These are phyloP conservation scores for Mellivora capensis DNA, from an alignment of 2,113 vertebrate genomes.

Conservation along the genomic window DNA sequence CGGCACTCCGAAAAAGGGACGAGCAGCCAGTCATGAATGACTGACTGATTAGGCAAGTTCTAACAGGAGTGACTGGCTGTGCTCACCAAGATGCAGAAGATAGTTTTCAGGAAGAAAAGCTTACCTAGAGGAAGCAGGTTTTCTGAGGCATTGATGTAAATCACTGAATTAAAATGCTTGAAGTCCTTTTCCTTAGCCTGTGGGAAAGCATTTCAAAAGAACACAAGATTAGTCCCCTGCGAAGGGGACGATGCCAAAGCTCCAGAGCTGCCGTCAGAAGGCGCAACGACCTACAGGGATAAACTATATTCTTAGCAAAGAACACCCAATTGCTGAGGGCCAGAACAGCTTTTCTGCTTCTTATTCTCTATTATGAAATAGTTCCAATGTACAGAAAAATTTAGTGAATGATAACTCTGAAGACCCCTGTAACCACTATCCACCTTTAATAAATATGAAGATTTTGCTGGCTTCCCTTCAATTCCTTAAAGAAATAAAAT, in stretches of 20 bases:
- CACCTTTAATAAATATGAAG: neutral
- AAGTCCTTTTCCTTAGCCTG: slow-evolving; percentile 89
- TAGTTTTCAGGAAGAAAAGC: neutral
- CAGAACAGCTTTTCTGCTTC: neutral
- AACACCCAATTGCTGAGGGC: neutral
- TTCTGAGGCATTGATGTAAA: slow-evolving; percentile 87
- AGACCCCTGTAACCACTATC: neutral
- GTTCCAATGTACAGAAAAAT: neutral
- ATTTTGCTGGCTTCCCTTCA: neutral
- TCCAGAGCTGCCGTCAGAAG: neutral
- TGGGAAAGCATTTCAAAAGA: neutral
- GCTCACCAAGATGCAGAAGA: neutral
- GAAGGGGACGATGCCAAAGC: neutral
- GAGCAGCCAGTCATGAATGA: neutral
- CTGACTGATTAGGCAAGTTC: neutral
- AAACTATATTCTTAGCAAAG: neutral
- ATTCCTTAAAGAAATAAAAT: slow-evolving; percentile 36
- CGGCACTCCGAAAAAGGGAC: neutral
- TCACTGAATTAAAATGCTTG: slow-evolving; percentile 83
- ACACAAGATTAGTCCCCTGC: neutral
- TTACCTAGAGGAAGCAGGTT: slow-evolving; percentile 88
- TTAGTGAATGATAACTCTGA: neutral
- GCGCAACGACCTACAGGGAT: neutral
- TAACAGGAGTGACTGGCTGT: neutral
- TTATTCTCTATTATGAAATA: slow-evolving; percentile 8